Evolutionary conservation across 35 echinoderm and acorn worm species (phyloP), one percentile per base, ranked within the genome.

Genomic region (Diadema setosum): DNA sequence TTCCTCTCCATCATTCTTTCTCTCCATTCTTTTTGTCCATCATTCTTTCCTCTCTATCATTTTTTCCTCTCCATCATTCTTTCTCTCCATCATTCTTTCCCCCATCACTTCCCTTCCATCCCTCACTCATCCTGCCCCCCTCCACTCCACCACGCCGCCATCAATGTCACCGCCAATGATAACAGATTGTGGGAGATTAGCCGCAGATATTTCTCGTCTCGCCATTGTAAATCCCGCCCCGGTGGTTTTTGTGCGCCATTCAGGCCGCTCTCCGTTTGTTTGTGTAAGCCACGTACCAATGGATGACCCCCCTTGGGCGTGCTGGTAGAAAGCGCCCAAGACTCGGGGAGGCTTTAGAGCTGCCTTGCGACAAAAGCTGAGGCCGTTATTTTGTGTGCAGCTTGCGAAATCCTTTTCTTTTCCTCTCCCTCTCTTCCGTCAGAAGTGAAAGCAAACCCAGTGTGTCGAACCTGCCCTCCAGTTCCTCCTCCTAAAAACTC

Each of bases 181-280:
- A 78, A 78, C 73, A 78, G 73, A 78, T 78, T 44, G 73, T 21
- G 3, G 15, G 73, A 78, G 73, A 78, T 78, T 78, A 78, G 73
- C 33, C 21, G 9, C 73, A 41, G 73, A 78, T 78, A 78, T 78
- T 78, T 78, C 73, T 41, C 73, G 35, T 41, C 37, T 36, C 44
- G 35, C 73, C 20, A 78, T 78, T 78, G 63, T 67, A 39, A 9
- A 33, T 35, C 73, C 73, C 73, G 44, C 40, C 36, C 16, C 11
- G 39, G 39, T 78, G 73, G 39, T 44, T 42, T 78, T 78, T 78
- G 73, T 36, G 35, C 73, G 24, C 5, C 73, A 21, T 78, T 21
- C 73, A 78, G 44, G 39, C 1, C 33, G 35, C 33, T 21, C 40
- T 78, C 37, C 63, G 30, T 78, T 78, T 78, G 73, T 78, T 78